These are phyloP conservation scores for Leptinotarsa tumamoca DNA, from an alignment of 2,888 invertebrate species.

Conservation along the genomic window DNA sequence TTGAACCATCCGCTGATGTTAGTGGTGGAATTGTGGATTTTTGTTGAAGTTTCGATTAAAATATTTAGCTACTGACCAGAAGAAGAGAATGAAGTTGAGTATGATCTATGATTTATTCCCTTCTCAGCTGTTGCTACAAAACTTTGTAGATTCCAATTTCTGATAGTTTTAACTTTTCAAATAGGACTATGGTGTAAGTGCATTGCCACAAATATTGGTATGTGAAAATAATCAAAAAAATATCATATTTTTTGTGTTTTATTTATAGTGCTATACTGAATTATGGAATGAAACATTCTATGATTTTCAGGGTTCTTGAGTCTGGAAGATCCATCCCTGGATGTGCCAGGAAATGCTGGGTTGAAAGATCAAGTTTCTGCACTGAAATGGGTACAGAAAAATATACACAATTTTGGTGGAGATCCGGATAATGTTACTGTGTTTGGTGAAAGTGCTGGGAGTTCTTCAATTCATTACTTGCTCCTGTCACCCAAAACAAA, in stretches of 20 bases:
- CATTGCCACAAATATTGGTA: too few species aligned
- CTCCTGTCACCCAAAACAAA: slow-evolving; percentile 66
- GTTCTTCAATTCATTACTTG: slow-evolving; percentile 67
- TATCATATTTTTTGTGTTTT: background rate
- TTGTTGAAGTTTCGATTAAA: too few species aligned
- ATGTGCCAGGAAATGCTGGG: slow-evolving; percentile 69
- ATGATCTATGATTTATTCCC: too few species aligned
- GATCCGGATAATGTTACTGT: slow-evolving; percentile 69
- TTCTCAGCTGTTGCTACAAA: too few species aligned
- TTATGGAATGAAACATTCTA: background rate
- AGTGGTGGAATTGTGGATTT: too few species aligned
- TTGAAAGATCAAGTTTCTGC: slow-evolving; percentile 69
- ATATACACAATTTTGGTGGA: slow-evolving; percentile 68
- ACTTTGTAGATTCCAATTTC: too few species aligned
- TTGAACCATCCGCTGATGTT: too few species aligned
- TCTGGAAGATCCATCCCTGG: slow-evolving; percentile 66
- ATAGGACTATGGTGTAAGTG: too few species aligned
- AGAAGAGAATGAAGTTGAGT: too few species aligned
- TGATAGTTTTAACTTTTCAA: too few species aligned
- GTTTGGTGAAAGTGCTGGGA: slow-evolving; percentile 70
- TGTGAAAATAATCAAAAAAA: too few species aligned
- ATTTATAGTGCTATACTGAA: background rate
- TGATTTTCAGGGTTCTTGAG: slow-evolving; percentile 66
- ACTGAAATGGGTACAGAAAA: slow-evolving; percentile 68
- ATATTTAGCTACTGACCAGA: too few species aligned